Evolutionary conservation across 2,113 vertebrate genomes (phyloP).

Genomic region (Trogon surrucura): DNA sequence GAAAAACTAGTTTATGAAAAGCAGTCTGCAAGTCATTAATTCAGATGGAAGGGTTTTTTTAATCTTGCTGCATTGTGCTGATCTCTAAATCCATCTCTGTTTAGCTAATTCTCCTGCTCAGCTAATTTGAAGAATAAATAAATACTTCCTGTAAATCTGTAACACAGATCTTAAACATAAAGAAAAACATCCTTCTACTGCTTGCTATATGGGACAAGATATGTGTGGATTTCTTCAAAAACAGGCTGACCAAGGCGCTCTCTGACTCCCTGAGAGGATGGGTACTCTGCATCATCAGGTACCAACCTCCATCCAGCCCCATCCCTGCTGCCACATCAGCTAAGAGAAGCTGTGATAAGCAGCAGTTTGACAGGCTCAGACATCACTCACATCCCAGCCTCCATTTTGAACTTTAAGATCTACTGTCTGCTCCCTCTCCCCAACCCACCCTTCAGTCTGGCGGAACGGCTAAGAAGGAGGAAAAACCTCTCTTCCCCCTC

Average conservation of each 20-base stretch:
- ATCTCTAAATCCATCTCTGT: slow-evolving; percentile 50
- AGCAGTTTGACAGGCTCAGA: neutral
- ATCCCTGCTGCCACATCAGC: neutral
- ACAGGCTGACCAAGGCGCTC: neutral
- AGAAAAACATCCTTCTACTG: neutral
- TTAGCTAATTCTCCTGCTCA: slow-evolving; percentile 56
- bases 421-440: neutral
- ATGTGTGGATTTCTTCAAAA: neutral
- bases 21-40: slow-evolving; percentile 57
- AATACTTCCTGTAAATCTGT: slow-evolving; percentile 43
- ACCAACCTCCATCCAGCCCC: neutral
- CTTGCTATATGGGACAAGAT: neutral
- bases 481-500: slow-evolving; percentile 43
- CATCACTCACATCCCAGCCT: neutral
- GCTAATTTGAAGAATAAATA: slow-evolving; percentile 59
- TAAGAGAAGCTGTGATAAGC: neutral
- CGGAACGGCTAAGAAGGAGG: neutral
- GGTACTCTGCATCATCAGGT: neutral
- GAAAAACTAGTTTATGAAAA: slow-evolving; percentile 60
- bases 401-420: neutral
- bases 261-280: neutral
- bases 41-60: slow-evolving; percentile 40
- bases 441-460: neutral
- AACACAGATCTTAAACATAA: neutral
- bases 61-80: slow-evolving; percentile 39